These are phyloP conservation scores for Puma concolor DNA, from an alignment of 2,113 vertebrate species.

Conservation along the genomic window DNA sequence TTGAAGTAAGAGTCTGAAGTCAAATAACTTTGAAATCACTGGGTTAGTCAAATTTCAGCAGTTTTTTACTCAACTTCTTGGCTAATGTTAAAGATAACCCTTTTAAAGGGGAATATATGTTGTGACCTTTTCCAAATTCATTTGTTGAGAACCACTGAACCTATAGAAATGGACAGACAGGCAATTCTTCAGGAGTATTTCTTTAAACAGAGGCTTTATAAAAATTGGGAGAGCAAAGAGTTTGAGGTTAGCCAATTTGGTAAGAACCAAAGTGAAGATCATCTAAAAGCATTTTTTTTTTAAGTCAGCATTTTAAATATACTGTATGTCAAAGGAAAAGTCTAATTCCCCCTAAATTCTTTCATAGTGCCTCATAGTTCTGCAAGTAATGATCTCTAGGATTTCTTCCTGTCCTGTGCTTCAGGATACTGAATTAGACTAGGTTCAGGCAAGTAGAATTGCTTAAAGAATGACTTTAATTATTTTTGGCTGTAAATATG, in stretches of 20 bases:
- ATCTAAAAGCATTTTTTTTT: background rate
- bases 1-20: slow-evolving; percentile 23
- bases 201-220: background rate
- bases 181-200: background rate
- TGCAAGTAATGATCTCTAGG: background rate
- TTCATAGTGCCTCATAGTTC: background rate
- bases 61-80: background rate
- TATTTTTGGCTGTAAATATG: slow-evolving; percentile 25
- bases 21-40: background rate
- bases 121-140: background rate
- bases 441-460: slow-evolving; percentile 11
- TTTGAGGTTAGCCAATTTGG: background rate
- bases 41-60: background rate
- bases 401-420: background rate
- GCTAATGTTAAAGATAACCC: background rate
- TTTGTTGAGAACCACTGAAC: background rate
- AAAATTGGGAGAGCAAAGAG: slow-evolving; percentile 11
- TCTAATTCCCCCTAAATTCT: background rate
- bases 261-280: slow-evolving; percentile 18
- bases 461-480: background rate
- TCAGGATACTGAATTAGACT: background rate
- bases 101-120: background rate
- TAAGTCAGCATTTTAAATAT: slow-evolving; percentile 20
- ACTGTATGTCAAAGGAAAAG: background rate
- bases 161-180: background rate